Conservation (phyloP, 2,113 vertebrate genomes). For the Lepisosteus oculatus region DNA sequence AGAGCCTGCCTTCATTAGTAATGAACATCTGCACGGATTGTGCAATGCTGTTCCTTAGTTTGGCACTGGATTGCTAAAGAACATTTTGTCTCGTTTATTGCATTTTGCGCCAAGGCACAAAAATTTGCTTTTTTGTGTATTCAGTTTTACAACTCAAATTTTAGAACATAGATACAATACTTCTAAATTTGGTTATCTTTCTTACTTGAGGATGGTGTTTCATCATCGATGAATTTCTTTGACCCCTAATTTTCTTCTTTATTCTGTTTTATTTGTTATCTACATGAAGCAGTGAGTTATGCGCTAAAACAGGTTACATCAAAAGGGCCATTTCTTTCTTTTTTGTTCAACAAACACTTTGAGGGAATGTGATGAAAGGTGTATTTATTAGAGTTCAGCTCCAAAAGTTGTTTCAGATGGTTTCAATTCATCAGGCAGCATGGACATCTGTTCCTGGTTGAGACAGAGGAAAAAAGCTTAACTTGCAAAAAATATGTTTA, state of each 20-base stretch:
- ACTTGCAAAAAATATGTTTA: conserved; percentile 69
- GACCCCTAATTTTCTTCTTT: conserved; percentile 7
- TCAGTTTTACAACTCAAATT: background rate
- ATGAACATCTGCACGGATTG: no score
- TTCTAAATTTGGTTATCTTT: no score
- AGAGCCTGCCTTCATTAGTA: no score
- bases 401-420: conserved; percentile 91
- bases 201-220: no score
- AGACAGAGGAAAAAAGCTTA: conserved; percentile 56
- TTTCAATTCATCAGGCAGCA: conserved; percentile 81
- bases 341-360: conserved; percentile 62
- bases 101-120: no score
- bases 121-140: no score
- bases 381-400: conserved; percentile 85
- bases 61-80: no score
- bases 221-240: no score
- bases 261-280: background rate
- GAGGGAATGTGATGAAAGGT: conserved; percentile 78
- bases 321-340: conserved; percentile 43
- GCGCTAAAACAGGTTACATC: conserved; percentile 41
- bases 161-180: no score
- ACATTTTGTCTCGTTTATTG: no score
- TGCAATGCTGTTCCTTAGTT: no score
- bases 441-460: conserved; percentile 88
- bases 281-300: conserved; percentile 10